Evolutionary conservation across 2,797 vertebrate species (phyloP).

Genomic region (Rachycentron canadum): DNA sequence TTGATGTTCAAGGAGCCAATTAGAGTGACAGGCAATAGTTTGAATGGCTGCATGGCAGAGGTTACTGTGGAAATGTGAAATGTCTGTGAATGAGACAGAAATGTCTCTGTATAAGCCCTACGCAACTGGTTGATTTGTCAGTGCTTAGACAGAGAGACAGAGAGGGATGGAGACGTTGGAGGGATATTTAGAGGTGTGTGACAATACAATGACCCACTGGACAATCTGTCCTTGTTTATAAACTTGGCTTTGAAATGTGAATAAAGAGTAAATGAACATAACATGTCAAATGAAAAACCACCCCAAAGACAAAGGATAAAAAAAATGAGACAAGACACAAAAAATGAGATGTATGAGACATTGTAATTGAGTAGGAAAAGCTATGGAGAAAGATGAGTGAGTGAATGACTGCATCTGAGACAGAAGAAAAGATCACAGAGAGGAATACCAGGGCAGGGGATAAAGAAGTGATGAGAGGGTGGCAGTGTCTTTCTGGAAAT

Average conservation of each 20-base stretch:
- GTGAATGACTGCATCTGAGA: conserved; percentile 54
- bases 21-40: conserved; percentile 69
- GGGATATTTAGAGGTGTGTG: conserved; percentile 40
- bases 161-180: conserved; percentile 50
- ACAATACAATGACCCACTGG: conserved; percentile 50
- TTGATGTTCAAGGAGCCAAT: conserved; percentile 79
- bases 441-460: conserved; percentile 44
- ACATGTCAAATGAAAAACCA: conserved; percentile 38
- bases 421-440: conserved; percentile 56
- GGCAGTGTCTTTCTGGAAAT: conserved; percentile 60
- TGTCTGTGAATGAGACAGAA: conserved; percentile 52
- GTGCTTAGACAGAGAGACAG: conserved; percentile 43
- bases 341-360: conserved; percentile 16
- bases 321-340: conserved; percentile 10
- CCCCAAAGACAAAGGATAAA: not conserved
- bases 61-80: conserved; percentile 74
- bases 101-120: conserved; percentile 46
- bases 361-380: conserved; percentile 48
- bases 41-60: conserved; percentile 62
- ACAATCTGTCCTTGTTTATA: conserved; percentile 38
- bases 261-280: conserved; percentile 31
- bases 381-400: conserved; percentile 47
- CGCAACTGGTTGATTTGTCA: conserved; percentile 62
- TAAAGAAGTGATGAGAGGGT: conserved; percentile 55
- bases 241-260: conserved; percentile 33